Evolutionary conservation across 1,140 invertebrate genomes (phyloP), one percentile per base, ranked within the genome.

Genomic region (Ostrea edulis): DNA sequence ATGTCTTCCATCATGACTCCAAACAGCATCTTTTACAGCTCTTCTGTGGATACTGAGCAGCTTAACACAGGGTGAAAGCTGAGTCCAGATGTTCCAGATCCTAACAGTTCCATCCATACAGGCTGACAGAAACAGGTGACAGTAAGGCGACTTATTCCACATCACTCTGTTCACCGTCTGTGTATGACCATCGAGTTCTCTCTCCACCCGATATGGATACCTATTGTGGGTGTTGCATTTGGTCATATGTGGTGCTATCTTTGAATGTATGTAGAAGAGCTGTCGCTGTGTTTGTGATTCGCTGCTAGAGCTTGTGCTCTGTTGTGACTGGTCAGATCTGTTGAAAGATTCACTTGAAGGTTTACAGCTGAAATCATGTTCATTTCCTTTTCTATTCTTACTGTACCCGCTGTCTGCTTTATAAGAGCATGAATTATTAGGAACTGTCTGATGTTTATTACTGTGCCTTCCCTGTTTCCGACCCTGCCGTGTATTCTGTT

Each of bases 101-200:
- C 92, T 94, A 2, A 95, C 88, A 58, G 86, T 88, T 9, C 89
- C 87, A 89, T 95, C 94, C 93, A 94, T 93, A 7, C 93, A 93
- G 71, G 90, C 90, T n/a, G 93, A 92, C 22, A 93, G 85, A 17
- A 93, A 82, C 53, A 94, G 85, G 88, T 94, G 93, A 89, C 97
- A 93, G 82, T 91, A 95, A 29, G 90, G 85, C 87, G 91, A 55
- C 81, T 84, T 29, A 87, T 93, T 94, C 94, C 94, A 95, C 82
- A 90, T 88, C 8, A 94, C 53, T 82, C 91, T 91, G 82, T 93
- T 94, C 17, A 93, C 85, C 0, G 88, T 90, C 22, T 91, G 89
- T 55, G 68, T 58, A 89, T 94, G 93, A 51, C 81, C 83, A 62
- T 7, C 29, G 29, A 77, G 9, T 53, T 86, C 85, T 77, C 25